Conservation (phyloP, 2,113 vertebrate species). For the Stegastes partitus region DNA sequence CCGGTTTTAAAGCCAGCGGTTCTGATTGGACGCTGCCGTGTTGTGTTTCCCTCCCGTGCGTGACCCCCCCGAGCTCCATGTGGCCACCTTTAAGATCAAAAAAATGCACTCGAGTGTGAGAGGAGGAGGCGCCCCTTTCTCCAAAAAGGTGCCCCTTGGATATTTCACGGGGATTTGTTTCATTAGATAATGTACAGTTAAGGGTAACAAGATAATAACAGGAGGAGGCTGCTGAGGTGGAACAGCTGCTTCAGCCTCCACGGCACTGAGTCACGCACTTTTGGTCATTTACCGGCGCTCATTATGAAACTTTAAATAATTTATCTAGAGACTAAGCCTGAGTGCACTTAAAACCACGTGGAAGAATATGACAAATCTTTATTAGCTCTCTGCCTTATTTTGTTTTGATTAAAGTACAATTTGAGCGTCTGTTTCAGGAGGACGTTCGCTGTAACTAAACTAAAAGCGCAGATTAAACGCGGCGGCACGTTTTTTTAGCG, state of each 20-base stretch:
- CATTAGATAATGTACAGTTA: conserved; percentile 43
- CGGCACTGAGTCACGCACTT: conserved; percentile 40
- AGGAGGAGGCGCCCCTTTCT: conserved; percentile 7
- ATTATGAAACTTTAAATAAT: background rate
- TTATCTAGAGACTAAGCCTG: no score
- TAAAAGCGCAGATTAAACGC: no score
- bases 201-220: conserved; percentile 65
- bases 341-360: no score
- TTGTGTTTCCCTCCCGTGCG: conserved; percentile 13
- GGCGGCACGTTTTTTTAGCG: no score
- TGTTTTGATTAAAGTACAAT: no score
- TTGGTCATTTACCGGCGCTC: background rate
- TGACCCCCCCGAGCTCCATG: conserved; percentile 46
- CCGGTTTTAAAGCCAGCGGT: conserved; percentile 21
- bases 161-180: conserved; percentile 52
- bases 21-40: conserved; percentile 30
- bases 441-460: no score
- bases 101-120: background rate
- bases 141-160: conserved; percentile 2
- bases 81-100: conserved; percentile 5
- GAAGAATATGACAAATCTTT: no score
- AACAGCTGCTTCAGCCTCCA: conserved; percentile 25
- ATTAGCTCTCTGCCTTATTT: no score
- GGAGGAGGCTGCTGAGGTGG: conserved; percentile 50
- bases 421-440: no score